Evolutionary conservation across 2,888 invertebrate species (phyloP).

Genomic region (Vandiemenella viatica): DNA sequence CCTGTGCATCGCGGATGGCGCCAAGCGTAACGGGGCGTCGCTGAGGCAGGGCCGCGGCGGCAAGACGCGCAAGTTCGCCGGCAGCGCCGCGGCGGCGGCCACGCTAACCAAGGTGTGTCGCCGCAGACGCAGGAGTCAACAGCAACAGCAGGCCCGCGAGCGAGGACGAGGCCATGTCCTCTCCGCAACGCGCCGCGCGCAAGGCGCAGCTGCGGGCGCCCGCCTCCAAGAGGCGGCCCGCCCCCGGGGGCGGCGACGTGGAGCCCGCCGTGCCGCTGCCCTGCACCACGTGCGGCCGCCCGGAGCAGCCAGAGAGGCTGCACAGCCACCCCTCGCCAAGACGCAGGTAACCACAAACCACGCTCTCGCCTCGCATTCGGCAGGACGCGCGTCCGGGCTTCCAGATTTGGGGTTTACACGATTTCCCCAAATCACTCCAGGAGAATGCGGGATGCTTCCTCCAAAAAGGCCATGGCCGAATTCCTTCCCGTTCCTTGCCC

Average conservation of each 20-base stretch:
- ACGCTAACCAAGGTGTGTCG: too few relatives aligned
- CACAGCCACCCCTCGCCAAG: slow-evolving; percentile 35
- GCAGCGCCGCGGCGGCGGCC: slow-evolving; percentile 5
- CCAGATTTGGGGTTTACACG: too few relatives aligned
- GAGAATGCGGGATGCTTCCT: too few relatives aligned
- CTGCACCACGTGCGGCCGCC: slow-evolving; percentile 49
- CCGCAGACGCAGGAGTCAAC: too few relatives aligned
- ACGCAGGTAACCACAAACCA: slow-evolving; percentile 7
- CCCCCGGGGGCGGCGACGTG: not conserved
- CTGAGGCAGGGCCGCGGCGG: slow-evolving; percentile 1
- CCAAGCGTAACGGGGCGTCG: not conserved
- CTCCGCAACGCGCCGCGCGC: not conserved
- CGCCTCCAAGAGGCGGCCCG: not conserved
- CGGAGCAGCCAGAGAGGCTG: slow-evolving; percentile 50
- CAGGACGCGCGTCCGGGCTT: too few relatives aligned
- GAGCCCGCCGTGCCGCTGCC: slow-evolving; percentile 30
- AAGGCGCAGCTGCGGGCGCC: not conserved
- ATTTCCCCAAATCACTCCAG: too few relatives aligned
- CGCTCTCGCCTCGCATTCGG: slow-evolving; percentile 1
- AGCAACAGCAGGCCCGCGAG: not conserved
- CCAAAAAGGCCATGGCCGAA: too few relatives aligned
- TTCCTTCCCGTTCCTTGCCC: too few relatives aligned
- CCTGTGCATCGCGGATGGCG: slow-evolving; percentile 23
- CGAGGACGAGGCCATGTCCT: not conserved
- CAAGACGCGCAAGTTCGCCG: slow-evolving; percentile 1